Base-by-base conservation (phyloP, 2,113 vertebrate genomes). In the Tauraco erythrolophus region DNA sequence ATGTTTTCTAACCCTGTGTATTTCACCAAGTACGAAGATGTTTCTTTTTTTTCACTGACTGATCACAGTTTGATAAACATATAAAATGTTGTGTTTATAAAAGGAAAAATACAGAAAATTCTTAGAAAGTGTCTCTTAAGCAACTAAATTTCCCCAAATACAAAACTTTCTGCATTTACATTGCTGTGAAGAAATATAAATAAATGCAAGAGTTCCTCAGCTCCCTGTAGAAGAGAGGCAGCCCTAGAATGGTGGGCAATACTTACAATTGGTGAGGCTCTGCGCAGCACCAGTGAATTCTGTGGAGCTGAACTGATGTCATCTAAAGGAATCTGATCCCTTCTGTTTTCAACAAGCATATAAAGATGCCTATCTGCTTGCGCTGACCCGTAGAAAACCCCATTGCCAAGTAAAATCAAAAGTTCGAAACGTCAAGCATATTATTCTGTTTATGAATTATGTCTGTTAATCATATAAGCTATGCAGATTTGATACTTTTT, bases 1-100 rank as follows among this genome's bases (percentile, higher is more conserved):
- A 99, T 99, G 99, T 98, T 98, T 98, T 97, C 98, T 98, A 98
- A 98, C 98, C 97, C 95, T 98, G 69, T 99, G 97, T 98, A 98
- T 98, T 96, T 98, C 95, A 95, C 91, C 91, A 84, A 98, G 94
- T 97, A 97, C 95, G 76, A 98, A 98, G 96, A 93, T 97, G 75
- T 98, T 90, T 98, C 97, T 93, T 98, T 96, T 98, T 96, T 97
- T 98, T 98, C 96, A 95, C 96, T 92, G 92, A 97, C 97, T 97
- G 91, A 94, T 77, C 93, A 97, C 96, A 88, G 75, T 97, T 98
- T 97, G 86, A 95, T 97, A 97, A 97, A 93, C 69, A 57, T 93
- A 87, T 69, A 79, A 93, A 95, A 94, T 95, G 57, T 94, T 95
- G 85, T 94, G 88, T 96, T 95, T 85, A 74, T 70, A 92, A 91